Evolutionary conservation across 1,140 invertebrate species (phyloP), one percentile per base, ranked within the genome.

Genomic region (Ceratina japonica): DNA sequence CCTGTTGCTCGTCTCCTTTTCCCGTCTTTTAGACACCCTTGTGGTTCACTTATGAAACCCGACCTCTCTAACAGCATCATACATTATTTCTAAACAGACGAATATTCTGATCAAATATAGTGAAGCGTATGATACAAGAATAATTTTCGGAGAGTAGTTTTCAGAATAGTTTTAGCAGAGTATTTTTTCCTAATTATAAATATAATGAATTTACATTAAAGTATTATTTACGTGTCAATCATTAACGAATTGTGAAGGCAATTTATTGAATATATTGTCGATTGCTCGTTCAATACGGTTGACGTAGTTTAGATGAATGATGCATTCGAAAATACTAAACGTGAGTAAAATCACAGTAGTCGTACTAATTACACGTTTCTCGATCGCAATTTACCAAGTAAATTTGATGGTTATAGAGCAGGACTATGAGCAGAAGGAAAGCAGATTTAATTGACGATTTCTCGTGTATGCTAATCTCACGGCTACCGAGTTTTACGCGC

Each of bases 1-100:
- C 86, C 82, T 87, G 85, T 87, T 87, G 86, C 85, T 63, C 63
- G 61, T 54, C 70, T 37, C 49, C 58, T 74, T 56, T 56, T 56
- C 54, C n/a, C 15, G 54, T 56, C 68, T 81, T 63, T 59, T 73
- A 80, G 37, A 22, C 31, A 37, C 15, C 56, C 22, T n/a, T 24
- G 13, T 51, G n/a, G 15, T 24, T 49, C 16, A 20, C 13, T 49
- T 52, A 69, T 24, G 22, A 75, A 79, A 65, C 54, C 22, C 16
- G 62, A 31, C 31, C 44, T 63, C 24, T 20, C 4, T 56, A 37
- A 12, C 54, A 68, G 13, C 27, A 68, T 52, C 61, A 56, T 62
- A 12, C 3, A 13, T 52, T 64, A 16, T 63, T 16, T 22, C n/a
- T 18, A 24, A 61, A 51, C 10, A 20, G 2, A 5, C 10, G 12